Base-by-base conservation (phyloP, 2,888 invertebrate species). In the Clitarchus hookeri region DNA sequence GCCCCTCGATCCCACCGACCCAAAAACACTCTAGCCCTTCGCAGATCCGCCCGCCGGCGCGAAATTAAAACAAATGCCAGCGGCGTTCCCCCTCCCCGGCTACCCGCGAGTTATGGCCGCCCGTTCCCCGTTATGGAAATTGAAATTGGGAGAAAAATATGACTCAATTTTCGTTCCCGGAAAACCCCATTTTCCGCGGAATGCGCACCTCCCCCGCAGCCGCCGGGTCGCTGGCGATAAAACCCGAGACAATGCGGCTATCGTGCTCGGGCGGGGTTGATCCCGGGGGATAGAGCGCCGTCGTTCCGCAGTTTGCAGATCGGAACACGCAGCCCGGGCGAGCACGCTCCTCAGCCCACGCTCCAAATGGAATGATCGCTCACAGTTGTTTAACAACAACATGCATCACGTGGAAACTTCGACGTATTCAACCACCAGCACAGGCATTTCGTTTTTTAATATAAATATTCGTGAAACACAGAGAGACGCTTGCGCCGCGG, bases 131-230 rank as follows among this genome's bases (percentile, higher is more conserved):
- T 82, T 82, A 82, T 82, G 82, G 82, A 82, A 82, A 82, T 82
- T 82, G 82, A 82, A 82, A 82, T 82, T 44, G 36, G 36, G 82
- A 82, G 27, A 82, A 82, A 82, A 82, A 82, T 82, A 82, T 82
- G 82, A 82, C 82, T 82, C 82, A 82, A 82, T 82, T 82, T 82
- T 82, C 82, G 65, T 65, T 65, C 65, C 65, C 65, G 65, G 65
- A 65, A 65, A 65, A 6, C 65, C 65, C 65, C 65, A 65, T 65
- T 65, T 65, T 65, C 65, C 65, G 65, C 65, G n/a, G 65, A 65
- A n/a, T 36, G 23, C n/a, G n/a, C 65, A 8, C 65, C n/a, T 65
- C 27, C 82, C 26, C 82, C 26, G n/a, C 65, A n/a, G 23, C 27
- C 27, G 8, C 82, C 36, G 36, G 36, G 36, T 36, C 36, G 36